phyloP scores from a whole-genome alignment of 2,113 vertebrate genomes.

The Cryptoleucopteryx plumbea region DNA sequence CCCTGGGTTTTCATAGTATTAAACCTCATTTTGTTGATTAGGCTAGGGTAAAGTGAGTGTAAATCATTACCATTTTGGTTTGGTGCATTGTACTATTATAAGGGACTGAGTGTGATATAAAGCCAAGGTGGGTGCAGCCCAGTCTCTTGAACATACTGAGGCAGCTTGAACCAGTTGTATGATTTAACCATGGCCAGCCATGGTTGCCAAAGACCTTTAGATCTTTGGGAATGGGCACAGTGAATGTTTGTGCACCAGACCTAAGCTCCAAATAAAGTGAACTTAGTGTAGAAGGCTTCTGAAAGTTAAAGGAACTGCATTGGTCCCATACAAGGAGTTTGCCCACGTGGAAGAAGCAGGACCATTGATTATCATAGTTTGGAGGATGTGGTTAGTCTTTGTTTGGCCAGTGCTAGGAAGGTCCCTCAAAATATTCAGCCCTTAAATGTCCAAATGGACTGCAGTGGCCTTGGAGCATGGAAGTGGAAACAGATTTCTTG shows the following conservation, averaged over 20 bases:
- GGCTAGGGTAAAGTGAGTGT: background rate
- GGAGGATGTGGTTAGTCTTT: background rate
- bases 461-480: background rate
- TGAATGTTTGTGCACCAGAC: background rate
- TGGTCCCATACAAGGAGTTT: background rate
- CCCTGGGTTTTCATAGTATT: background rate
- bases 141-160: background rate
- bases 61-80: background rate
- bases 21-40: background rate
- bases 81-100: background rate
- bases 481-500: background rate
- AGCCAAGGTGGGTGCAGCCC: background rate
- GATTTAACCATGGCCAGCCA: background rate
- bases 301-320: background rate
- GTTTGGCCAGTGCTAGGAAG: background rate
- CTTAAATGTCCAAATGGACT: background rate
- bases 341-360: background rate
- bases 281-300: background rate
- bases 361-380: background rate
- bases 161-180: background rate
- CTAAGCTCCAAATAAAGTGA: background rate
- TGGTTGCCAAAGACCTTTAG: background rate
- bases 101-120: background rate
- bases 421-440: background rate
- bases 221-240: background rate